Conservation (phyloP, 2,113 vertebrate species). For the Solenodon paradoxus region DNA sequence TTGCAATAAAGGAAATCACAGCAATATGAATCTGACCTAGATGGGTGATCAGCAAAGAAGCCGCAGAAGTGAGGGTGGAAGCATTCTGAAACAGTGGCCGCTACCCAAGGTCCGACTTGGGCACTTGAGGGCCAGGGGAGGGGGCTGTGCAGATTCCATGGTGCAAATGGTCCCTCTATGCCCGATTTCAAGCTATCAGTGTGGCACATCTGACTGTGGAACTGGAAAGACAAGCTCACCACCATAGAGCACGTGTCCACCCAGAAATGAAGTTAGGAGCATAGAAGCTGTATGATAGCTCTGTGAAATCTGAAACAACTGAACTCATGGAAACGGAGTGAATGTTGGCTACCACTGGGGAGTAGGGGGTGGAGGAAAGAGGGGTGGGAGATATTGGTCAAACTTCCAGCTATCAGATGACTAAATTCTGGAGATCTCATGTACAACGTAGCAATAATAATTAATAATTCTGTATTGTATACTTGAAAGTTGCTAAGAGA, state of each 20-base stretch:
- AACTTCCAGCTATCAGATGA: not conserved
- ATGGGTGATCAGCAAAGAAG: too few relatives aligned
- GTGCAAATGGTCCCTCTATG: too few relatives aligned
- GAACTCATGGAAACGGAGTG: not conserved
- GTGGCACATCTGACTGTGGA: not conserved
- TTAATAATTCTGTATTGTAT: not conserved
- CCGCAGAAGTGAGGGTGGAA: not conserved
- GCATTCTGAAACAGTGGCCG: not conserved
- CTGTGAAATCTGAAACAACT: not conserved
- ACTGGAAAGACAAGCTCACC: not conserved
- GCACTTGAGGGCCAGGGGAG: too few relatives aligned
- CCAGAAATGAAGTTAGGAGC: not conserved
- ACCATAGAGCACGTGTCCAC: not conserved
- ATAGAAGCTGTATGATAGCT: not conserved
- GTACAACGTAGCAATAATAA: not conserved
- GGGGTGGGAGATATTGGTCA: not conserved
- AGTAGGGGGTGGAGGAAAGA: too few relatives aligned
- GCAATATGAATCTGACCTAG: not conserved
- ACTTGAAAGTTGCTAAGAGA: not conserved
- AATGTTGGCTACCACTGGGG: not conserved
- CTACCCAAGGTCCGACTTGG: fast-evolving
- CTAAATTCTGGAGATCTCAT: not conserved
- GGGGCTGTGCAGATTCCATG: not conserved
- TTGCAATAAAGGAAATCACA: not conserved
- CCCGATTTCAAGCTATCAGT: not conserved